phyloP scores from a whole-genome alignment of 1,140 invertebrate genomes.

The Homalodisca vitripennis region DNA sequence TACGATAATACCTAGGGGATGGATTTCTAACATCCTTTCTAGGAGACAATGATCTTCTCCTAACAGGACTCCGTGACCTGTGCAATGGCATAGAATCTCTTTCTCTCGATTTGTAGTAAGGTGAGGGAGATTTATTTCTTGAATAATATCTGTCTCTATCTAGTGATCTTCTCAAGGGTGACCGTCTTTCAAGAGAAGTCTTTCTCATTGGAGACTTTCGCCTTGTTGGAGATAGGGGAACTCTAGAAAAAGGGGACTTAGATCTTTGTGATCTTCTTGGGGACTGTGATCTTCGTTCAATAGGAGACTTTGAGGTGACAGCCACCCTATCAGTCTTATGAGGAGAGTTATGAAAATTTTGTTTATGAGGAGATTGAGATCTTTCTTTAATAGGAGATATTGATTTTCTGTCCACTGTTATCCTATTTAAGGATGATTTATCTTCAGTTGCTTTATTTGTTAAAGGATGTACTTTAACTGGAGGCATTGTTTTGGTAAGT shows the following conservation, averaged over 20 bases:
- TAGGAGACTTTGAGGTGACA: slow-evolving; percentile 44
- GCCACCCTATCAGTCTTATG: background rate
- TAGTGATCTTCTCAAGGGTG: slow-evolving; percentile 29
- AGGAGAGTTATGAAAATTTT: background rate
- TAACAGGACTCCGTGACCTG: slow-evolving; percentile 15
- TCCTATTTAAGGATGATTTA: too few relatives aligned
- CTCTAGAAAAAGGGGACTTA: background rate
- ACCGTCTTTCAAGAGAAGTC: background rate
- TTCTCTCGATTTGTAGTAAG: slow-evolving; percentile 12
- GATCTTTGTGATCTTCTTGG: slow-evolving; percentile 42
- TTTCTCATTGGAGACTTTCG: slow-evolving; percentile 40
- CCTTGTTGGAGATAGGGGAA: slow-evolving; percentile 39
- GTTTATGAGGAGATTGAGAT: background rate
- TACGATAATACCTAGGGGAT: slow-evolving; percentile 9
- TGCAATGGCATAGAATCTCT: too few relatives aligned
- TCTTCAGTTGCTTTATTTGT: too few relatives aligned
- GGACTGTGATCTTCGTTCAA: slow-evolving; percentile 42
- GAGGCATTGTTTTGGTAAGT: background rate
- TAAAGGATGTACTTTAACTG: slow-evolving; percentile 1
- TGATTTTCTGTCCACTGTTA: too few relatives aligned
- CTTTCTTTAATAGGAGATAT: slow-evolving; percentile 6
- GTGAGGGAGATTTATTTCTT: background rate
- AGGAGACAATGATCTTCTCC: slow-evolving; percentile 13
- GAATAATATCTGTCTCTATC: background rate
- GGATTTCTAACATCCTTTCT: background rate